Base-by-base conservation (phyloP, 2,888 invertebrate species). In the Drosophila neutralis region DNA sequence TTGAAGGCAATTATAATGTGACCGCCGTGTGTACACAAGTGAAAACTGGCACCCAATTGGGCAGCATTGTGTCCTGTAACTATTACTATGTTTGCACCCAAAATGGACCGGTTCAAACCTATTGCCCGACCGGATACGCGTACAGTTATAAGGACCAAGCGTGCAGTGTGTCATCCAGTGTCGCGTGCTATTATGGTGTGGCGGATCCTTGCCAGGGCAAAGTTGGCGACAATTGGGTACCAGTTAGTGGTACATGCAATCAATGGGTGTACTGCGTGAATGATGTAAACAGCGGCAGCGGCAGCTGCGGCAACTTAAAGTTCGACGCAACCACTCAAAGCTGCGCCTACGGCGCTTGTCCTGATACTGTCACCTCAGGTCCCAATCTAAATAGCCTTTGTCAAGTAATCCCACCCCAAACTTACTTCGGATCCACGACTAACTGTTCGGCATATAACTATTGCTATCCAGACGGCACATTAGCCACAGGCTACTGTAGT, bases 1-100 rank as follows among this genome's bases (percentile, higher is more conserved):
- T 76, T 11, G 84, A 84, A 58, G 90, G 90, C 21, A 71, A 42
- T 53, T 84, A 82, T 58, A 89, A 84, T 60, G 90, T 84, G 31
- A 89, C 90, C 4, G 51, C 63, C 33, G 49, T 65, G 15, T 84
- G 84, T 27, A 61, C 80, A 4, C 7, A 59, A 6, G 71, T 85
- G 0, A 53, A 51, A 18, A 0, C 21, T 10, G 88, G 83, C 18
- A 72, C 69, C 4, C 35, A 59, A 24, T 53, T 84, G 24, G 84
- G 86, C 36, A 87, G 84, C 64, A 68, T 79, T 13, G 11, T 11
- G 7, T 74, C 86, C 36, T 84, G 84, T n/a, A 51, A 60, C 10
- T 64, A 74, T 38, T 84, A 85, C 45, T 84, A 84, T 31, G 45
- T 45, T 8, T 84, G 84, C 58, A 38, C 61, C 1, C 0, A 27